A percentile compares a stretch with the other conserved stretches of the same genome.
These are phyloP conservation scores for Chironomus striatipennis DNA, from an alignment of 1,140 invertebrate species.

Conservation along the genomic window DNA sequence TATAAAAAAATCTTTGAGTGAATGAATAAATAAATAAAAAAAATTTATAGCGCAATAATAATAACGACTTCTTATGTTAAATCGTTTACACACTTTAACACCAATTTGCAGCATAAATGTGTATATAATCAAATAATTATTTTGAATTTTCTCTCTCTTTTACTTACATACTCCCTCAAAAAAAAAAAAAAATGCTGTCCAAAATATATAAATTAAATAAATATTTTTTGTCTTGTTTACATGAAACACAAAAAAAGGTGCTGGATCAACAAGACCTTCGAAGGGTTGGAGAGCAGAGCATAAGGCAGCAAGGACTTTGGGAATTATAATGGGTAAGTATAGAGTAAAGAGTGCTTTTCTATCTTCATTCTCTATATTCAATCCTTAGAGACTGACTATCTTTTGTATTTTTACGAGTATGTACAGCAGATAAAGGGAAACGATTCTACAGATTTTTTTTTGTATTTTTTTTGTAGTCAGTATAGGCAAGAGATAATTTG, in stretches of 20 bases:
- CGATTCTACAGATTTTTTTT: too few relatives aligned
- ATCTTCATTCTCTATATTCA: neutral
- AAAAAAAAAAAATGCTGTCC: too few relatives aligned
- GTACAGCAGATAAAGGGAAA: too few relatives aligned
- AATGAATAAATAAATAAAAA: conserved; percentile 15
- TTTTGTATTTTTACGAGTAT: too few relatives aligned
- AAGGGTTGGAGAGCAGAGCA: conserved; percentile 81
- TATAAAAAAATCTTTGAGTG: neutral
- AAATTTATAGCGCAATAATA: conserved; percentile 1
- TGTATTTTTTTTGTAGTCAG: too few relatives aligned
- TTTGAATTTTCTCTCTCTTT: neutral
- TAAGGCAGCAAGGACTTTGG: conserved; percentile 84
- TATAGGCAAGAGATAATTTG: neutral
- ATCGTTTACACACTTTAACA: conserved; percentile 13
- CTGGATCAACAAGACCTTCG: conserved; percentile 58
- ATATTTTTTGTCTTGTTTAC: neutral
- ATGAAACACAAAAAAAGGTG: neutral
- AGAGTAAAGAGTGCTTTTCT: neutral
- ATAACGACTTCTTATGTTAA: neutral
- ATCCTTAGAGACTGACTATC: neutral
- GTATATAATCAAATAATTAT: conserved; percentile 15
- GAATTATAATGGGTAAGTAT: conserved; percentile 70
- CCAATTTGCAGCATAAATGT: neutral
- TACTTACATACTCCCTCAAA: too few relatives aligned
- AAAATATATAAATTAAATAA: too few relatives aligned